A percentile compares a stretch with the other conserved stretches of the same genome.
phyloP scores from a whole-genome alignment of 2,888 invertebrate species.

The Brenthis daphne region DNA sequence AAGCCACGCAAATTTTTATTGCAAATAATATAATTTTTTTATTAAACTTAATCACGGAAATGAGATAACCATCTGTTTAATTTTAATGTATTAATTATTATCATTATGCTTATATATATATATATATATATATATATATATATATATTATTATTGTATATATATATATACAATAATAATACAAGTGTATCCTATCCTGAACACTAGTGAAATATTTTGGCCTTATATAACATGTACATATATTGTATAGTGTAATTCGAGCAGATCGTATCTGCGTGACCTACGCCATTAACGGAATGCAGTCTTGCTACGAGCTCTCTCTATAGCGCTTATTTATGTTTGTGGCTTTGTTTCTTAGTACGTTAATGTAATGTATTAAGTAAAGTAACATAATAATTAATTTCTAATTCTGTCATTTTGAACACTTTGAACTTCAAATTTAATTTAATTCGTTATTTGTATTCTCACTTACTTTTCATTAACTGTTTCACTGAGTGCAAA shows the following conservation, averaged over 20 bases:
- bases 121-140: too few relatives aligned
- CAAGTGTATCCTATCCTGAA: too few relatives aligned
- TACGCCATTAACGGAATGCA: constrained; percentile 34
- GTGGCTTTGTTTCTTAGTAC: constrained; percentile 14
- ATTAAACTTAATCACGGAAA: neutral
- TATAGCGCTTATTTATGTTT: constrained; percentile 7
- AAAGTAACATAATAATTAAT: constrained; percentile 7
- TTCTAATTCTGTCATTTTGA: neutral
- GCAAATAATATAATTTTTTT: too few relatives aligned
- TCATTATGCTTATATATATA: too few relatives aligned
- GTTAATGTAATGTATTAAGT: constrained; percentile 7
- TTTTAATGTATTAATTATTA: too few relatives aligned
- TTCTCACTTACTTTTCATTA: too few relatives aligned
- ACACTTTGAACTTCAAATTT: neutral
- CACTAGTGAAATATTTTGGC: neutral
- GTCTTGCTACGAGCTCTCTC: constrained; percentile 15
- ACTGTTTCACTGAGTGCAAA: too few relatives aligned
- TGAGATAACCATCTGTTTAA: too few relatives aligned
- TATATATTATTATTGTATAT: too few relatives aligned
- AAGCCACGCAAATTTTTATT: too few relatives aligned
- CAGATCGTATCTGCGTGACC: constrained; percentile 34
- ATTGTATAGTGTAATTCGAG: constrained; percentile 22
- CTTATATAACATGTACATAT: neutral
- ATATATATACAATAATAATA: too few relatives aligned
- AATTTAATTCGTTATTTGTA: neutral